phyloP scores from a whole-genome alignment of 1,140 invertebrate species.

The Piezodorus guildinii region DNA sequence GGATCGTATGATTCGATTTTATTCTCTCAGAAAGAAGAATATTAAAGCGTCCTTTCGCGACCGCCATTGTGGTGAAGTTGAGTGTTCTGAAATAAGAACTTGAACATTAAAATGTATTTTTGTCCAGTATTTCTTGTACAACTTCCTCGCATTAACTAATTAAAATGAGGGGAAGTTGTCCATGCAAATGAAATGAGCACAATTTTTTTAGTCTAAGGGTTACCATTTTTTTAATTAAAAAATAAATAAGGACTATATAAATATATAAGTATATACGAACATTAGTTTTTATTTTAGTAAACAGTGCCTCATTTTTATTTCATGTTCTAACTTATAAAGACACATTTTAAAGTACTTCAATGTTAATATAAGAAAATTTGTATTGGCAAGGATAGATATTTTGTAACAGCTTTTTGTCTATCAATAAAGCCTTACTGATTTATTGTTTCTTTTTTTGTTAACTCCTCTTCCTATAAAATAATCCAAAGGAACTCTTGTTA shows the following conservation, averaged over 20 bases:
- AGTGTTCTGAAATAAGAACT: background rate
- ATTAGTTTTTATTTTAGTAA: background rate
- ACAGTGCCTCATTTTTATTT: constrained; percentile 10
- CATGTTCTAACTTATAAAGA: background rate
- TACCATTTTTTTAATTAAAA: constrained; percentile 18
- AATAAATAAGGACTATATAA: constrained; percentile 10
- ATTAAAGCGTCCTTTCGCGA: background rate
- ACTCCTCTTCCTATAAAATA: no score
- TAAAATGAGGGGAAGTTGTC: background rate
- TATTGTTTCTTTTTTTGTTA: no score
- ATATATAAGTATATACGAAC: constrained; percentile 7
- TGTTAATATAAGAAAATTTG: constrained; percentile 1
- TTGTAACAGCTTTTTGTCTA: constrained; percentile 21
- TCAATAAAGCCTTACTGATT: constrained; percentile 21
- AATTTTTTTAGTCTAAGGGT: constrained; percentile 11
- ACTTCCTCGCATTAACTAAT: background rate
- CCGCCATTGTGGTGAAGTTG: background rate
- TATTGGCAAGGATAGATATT: constrained; percentile 21
- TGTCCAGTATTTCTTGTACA: constrained; percentile 1
- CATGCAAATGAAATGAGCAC: background rate
- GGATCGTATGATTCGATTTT: constrained; percentile 13
- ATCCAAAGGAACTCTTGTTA: no score
- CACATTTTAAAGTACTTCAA: constrained; percentile 1
- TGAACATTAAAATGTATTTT: background rate
- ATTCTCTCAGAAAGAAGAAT: constrained; percentile 1